Evolutionary conservation across 2,888 invertebrate species (phyloP), one percentile per base, ranked within the genome.

Genomic region (Ichneumoninae sp.): DNA sequence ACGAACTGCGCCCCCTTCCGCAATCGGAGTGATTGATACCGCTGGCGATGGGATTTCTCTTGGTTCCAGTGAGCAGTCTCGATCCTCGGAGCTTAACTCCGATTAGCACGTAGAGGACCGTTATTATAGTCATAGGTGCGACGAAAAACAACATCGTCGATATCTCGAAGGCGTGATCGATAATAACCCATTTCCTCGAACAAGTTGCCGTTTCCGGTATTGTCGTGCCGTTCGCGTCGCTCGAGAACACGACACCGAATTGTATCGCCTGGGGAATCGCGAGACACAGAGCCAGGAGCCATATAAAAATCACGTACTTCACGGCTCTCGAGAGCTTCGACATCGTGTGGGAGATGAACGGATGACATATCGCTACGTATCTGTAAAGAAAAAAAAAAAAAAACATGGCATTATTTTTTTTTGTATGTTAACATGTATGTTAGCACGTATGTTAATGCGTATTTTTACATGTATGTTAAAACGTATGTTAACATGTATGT

Each of bases 61-160:
- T 96, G 65, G 95, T 93, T 1, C 95, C 95, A 86, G 89, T 89
- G 47, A 93, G 85, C 33, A 92, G 85, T 60, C 91, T 88, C 44
- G 97, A 96, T 69, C 96, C 95, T 77, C 96, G 95, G 87, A 97
- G 94, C 91, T 96, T 97, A 65, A 97, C 93, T 1, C 96, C 97
- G 89, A 97, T 97, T 87, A 97, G 94, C 76, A 97, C 95, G 91
- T 98, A 98, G 85, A 98, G 94, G 86, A 97, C 96, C 47, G 96
- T 96, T 91, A 98, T 98, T 84, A 98, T 95, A 47, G 97, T 97
- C 97, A 98, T 98, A 1, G 98, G 98, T 63, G 96, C 96, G 54
- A 97, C 96, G 93, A 98, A 98, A 94, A 98, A 98, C 90, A 98
- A 94, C 91, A 97, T 96, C 89, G 96, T 96, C 16, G 98, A 97